These are phyloP conservation scores for Turdus rufiventris DNA, from an alignment of 2,113 vertebrate species.

Conservation along the genomic window DNA sequence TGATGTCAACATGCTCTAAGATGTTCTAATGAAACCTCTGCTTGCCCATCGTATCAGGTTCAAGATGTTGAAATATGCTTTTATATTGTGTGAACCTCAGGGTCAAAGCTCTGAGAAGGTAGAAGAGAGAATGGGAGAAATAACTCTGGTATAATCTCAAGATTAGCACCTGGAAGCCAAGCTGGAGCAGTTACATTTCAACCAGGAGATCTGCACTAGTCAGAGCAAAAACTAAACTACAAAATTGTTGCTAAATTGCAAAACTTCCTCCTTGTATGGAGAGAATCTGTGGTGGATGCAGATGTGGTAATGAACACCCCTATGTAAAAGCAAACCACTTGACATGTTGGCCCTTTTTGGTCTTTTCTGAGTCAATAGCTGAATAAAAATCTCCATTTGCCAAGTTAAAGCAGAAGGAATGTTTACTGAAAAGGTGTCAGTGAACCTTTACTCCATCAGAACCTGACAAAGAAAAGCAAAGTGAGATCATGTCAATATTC, in stretches of 20 bases:
- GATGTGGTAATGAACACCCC: not conserved
- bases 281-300: fast-evolving
- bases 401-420: not conserved
- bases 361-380: not conserved
- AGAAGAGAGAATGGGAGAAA: not conserved
- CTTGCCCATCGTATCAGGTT: not conserved
- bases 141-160: not conserved
- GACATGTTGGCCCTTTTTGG: not conserved
- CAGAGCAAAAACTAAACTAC: not conserved
- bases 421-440: not conserved
- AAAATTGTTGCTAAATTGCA: not conserved
- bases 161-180: not conserved
- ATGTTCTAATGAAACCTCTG: not conserved
- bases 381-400: not conserved
- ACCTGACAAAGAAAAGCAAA: not conserved
- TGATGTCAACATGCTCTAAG: not conserved
- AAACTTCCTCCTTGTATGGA: not conserved
- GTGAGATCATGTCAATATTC: not conserved
- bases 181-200: not conserved
- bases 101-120: not conserved
- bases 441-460: not conserved
- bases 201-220: not conserved
- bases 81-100: not conserved
- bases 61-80: not conserved
- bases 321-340: not conserved